phyloP scores from a whole-genome alignment of 2,888 invertebrate genomes.

The Chrysina gloriosa region DNA sequence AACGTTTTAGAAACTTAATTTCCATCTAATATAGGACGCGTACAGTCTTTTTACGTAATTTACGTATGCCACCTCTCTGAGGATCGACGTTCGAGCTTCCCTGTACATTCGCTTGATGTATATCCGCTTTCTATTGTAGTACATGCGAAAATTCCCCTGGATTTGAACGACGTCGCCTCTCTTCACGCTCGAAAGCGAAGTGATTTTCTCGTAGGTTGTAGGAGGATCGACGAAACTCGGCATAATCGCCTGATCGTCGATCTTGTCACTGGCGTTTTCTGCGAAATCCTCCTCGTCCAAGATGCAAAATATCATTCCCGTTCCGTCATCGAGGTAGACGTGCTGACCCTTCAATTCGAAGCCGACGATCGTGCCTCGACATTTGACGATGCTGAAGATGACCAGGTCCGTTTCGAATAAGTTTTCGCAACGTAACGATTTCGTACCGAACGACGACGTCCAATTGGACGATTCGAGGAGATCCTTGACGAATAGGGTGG shows the following conservation, averaged over 20 bases:
- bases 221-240: background rate
- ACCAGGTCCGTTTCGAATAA: background rate
- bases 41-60: constrained; percentile 7
- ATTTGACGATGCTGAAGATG: background rate
- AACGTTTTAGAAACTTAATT: background rate
- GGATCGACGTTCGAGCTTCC: background rate
- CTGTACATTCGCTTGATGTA: background rate
- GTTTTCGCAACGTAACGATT: background rate
- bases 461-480: background rate
- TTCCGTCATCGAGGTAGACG: background rate
- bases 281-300: background rate
- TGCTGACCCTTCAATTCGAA: background rate
- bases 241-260: background rate
- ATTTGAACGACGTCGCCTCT: constrained; percentile 4
- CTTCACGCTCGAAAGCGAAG: background rate
- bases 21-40: background rate
- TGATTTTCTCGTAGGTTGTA: background rate
- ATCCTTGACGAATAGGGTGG: constrained; percentile 1
- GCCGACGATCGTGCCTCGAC: constrained; percentile 4
- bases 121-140: background rate
- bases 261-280: background rate
- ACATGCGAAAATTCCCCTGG: background rate
- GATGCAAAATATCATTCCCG: background rate
- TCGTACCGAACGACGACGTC: background rate
- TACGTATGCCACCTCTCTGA: background rate